Base-by-base conservation (phyloP, 1,140 invertebrate genomes). In the Drosophila pandora region DNA sequence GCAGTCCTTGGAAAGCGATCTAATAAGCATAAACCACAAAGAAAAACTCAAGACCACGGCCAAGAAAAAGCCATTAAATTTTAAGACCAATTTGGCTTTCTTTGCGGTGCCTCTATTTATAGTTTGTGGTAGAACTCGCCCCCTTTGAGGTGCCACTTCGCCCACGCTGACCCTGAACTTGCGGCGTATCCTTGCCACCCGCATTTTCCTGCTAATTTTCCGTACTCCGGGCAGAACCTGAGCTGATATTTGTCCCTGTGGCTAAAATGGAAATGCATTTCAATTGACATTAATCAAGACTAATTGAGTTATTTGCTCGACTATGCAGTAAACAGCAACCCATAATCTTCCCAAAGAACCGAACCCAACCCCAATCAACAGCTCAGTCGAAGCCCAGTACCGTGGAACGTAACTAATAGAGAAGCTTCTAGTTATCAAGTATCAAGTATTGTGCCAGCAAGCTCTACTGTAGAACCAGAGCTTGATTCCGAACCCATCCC, bases 231-330 rank as follows among this genome's bases (percentile, higher is more conserved):
- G 41, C 41, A 8, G n/a, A 49, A 59, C n/a, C 39, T 52, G 41
- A 30, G 12, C 50, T 53, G 28, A 21, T 63, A 37, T 58, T 43
- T 52, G 25, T 37, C 34, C 9, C 49, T 52, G 22, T 45, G 50
- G 59, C 21, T 47, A 49, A 53, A 53, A 49, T 68, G 9, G 60
- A 71, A 87, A 87, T 81, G 82, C 82, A 85, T 87, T 85, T 83
- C 83, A 88, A 88, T 88, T 88, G 83, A 76, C 76, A 83, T 88
- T 88, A 88, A 88, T 88, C 83, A 88, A 76, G 58, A 49, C 83
- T 88, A 88, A 88, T 88, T 88, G 83, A 79, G 79, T 88, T 88
- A 83, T 79, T 88, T 79, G 79, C 79, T 83, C 48, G 68, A 62
- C 76, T 79, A 70, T 88, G 83, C 79, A 88, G 70, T 76, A 82